phyloP scores from a whole-genome alignment of 2,113 vertebrate species.

The Nibea albiflora region DNA sequence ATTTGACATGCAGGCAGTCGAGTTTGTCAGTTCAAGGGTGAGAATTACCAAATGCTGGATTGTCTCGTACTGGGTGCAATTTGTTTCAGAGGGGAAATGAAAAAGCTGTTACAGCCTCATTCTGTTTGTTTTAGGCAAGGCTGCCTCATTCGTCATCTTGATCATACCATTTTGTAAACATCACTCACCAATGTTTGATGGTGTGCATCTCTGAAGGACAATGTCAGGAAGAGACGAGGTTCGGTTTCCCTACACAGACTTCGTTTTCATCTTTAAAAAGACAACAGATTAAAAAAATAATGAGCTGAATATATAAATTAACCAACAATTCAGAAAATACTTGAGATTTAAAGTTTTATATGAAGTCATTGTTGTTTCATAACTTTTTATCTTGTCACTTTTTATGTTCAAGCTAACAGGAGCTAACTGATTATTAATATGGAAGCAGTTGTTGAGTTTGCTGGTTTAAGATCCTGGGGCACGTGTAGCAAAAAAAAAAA shows the following conservation, averaged over 20 bases:
- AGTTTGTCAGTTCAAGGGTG: slow-evolving; percentile 51
- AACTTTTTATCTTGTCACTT: neutral
- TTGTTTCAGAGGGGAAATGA: slow-evolving; percentile 25
- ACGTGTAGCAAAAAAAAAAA: too few species aligned
- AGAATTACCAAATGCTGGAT: slow-evolving; percentile 32
- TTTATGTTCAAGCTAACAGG: neutral
- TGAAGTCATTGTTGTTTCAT: neutral
- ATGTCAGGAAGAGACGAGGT: neutral
- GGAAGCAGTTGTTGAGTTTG: too few species aligned
- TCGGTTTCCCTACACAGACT: neutral
- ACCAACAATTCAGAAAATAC: too few species aligned
- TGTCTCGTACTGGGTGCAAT: slow-evolving; percentile 17
- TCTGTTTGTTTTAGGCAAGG: slow-evolving; percentile 39
- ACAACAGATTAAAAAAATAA: too few species aligned
- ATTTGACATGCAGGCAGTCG: slow-evolving; percentile 28
- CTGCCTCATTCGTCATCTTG: slow-evolving; percentile 45
- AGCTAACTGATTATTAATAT: neutral
- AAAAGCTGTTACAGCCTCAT: slow-evolving; percentile 5
- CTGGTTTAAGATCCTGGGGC: too few species aligned
- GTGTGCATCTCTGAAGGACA: slow-evolving; percentile 20
- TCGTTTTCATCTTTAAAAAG: neutral
- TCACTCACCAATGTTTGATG: slow-evolving; percentile 41
- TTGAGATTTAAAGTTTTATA: too few species aligned
- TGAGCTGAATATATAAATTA: too few species aligned
- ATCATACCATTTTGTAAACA: slow-evolving; percentile 24